Conservation (phyloP, 2,888 invertebrate species). For the Julus scandinavius region DNA sequence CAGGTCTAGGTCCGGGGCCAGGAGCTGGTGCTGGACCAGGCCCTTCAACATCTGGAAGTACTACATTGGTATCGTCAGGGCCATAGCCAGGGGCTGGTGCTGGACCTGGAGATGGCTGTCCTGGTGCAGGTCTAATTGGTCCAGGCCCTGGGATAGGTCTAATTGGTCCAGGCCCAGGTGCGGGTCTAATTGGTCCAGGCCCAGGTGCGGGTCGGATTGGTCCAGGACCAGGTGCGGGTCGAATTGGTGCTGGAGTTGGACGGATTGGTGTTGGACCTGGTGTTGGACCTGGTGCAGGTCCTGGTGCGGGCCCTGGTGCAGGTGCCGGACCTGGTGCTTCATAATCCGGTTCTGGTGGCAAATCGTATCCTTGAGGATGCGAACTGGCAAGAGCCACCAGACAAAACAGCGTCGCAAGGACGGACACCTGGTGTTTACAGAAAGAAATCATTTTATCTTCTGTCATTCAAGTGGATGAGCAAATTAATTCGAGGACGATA, state of each 20-base stretch:
- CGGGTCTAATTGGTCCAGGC: slow-evolving; percentile 31
- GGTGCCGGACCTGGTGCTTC: neutral
- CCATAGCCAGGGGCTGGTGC: neutral
- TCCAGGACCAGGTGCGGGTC: slow-evolving; percentile 37
- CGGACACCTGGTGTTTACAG: slow-evolving; percentile 39
- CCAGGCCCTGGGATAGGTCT: neutral
- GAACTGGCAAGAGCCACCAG: neutral
- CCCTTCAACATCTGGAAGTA: neutral
- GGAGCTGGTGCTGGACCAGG: neutral
- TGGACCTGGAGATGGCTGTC: slow-evolving; percentile 9
- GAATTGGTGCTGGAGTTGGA: slow-evolving; percentile 19
- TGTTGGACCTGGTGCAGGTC: neutral
- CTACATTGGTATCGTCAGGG: neutral
- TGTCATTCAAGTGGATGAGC: slow-evolving; percentile 30
- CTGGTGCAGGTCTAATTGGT: slow-evolving; percentile 26
- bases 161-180: slow-evolving; percentile 49
- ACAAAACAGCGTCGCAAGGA: slow-evolving; percentile 10
- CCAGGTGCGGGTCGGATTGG: slow-evolving; percentile 12
- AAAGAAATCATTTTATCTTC: slow-evolving; percentile 17
- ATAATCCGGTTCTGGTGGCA: neutral
- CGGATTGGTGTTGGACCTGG: slow-evolving; percentile 20
- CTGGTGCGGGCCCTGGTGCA: neutral
- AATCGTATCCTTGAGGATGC: slow-evolving; percentile 19
- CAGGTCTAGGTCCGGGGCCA: slow-evolving; percentile 28
- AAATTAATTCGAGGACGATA: neutral